Evolutionary conservation across 2,888 invertebrate genomes (phyloP).

Genomic region (Osmoderma eremita): DNA sequence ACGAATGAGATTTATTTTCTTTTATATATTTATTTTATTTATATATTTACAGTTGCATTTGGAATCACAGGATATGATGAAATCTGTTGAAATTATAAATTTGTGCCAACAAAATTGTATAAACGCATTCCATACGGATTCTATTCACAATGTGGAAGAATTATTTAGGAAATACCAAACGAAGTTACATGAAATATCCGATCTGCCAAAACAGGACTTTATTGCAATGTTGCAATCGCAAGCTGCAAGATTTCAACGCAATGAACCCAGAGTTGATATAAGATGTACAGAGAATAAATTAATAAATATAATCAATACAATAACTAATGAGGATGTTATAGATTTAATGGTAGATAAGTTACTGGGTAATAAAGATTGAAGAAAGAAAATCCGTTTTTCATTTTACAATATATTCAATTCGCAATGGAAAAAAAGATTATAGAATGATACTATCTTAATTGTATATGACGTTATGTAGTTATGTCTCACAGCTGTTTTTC

Average conservation of each 20-base stretch:
- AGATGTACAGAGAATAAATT: slow-evolving; percentile 62
- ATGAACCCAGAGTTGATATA: slow-evolving; percentile 51
- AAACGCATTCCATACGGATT: neutral
- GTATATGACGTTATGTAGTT: too few relatives aligned
- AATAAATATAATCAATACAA: slow-evolving; percentile 56
- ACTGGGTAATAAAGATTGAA: slow-evolving; percentile 13
- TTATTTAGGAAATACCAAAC: slow-evolving; percentile 31
- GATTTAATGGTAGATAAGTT: slow-evolving; percentile 29
- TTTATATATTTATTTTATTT: neutral
- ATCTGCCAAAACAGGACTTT: slow-evolving; percentile 50
- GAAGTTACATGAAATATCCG: slow-evolving; percentile 46
- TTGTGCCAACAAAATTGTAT: slow-evolving; percentile 44
- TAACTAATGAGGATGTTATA: slow-evolving; percentile 36
- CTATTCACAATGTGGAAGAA: slow-evolving; percentile 1
- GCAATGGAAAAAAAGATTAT: too few relatives aligned
- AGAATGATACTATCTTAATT: too few relatives aligned
- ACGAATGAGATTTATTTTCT: too few relatives aligned
- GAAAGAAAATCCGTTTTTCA: too few relatives aligned
- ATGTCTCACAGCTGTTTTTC: too few relatives aligned
- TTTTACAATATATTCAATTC: too few relatives aligned
- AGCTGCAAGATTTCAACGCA: slow-evolving; percentile 48
- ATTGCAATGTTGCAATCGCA: slow-evolving; percentile 52
- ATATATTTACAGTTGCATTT: slow-evolving; percentile 19
- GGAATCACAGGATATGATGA: neutral
- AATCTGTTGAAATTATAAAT: slow-evolving; percentile 46